Base-by-base conservation (phyloP, 2,113 vertebrate species). In the Etheostoma cragini region DNA sequence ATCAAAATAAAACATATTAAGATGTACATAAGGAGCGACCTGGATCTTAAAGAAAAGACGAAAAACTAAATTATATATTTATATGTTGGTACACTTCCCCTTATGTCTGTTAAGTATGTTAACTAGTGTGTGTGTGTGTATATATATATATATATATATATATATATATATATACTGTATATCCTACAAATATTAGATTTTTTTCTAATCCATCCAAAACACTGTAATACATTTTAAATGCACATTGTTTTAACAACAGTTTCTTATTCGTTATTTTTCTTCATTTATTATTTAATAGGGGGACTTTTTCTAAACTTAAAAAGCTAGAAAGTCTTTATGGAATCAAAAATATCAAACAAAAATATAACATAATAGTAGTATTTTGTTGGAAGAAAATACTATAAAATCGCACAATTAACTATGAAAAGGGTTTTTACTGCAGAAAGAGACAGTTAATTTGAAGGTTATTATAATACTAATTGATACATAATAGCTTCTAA, bases 381-480 rank as follows among this genome's bases (percentile, higher is more conserved):
- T 38, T 16, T 68, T 66, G 30, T 16, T 49, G 14, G 12, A 56
- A 1, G 7, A 50, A 54, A 72, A 50, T 65, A 11, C 1, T 14
- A 0, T 22, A 14, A 53, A 1, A 17, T 35, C 1, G 0, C 15
- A 8, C 6, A 11, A 30, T 33, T 1, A 14, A 24, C 10, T 21
- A 21, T 5, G 11, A 56, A 22, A 22, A 69, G 22, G 6, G 8
- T 30, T 8, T 63, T 65, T 17, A 19, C 24, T 26, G 33, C 38
- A 19, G 35, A 57, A 45, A 11, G 1, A 38, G 30, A n/a, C n/a
- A 22, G 11, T 15, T 10, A 16, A 15, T 42, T 0, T 26, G 13
- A 4, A 4, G 13, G 5, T 69, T 33, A 33, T 80, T 65, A 69
- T 47, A 15, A 66, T 3, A 67, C 5, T 4, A 66, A 69, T 6